phyloP scores from a whole-genome alignment of 2,113 vertebrate genomes.

The Apteryx mantelli region DNA sequence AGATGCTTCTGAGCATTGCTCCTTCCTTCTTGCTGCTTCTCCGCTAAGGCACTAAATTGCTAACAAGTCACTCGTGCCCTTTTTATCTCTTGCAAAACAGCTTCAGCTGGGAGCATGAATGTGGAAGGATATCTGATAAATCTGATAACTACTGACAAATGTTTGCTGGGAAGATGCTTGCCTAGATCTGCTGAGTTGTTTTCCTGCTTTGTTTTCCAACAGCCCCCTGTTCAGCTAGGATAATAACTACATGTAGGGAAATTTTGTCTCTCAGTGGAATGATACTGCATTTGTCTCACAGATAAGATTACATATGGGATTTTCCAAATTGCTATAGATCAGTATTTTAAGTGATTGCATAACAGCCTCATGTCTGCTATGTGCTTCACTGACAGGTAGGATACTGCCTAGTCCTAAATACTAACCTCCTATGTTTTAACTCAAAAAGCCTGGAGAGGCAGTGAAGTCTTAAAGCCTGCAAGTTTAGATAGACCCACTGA shows the following conservation, averaged over 20 bases:
- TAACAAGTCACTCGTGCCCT: neutral
- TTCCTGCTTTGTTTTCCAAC: neutral
- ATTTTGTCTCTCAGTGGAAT: neutral
- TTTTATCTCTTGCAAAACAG: neutral
- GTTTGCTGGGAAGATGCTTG: neutral
- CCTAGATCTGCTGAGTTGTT: neutral
- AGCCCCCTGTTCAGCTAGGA: neutral
- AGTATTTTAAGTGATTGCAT: neutral
- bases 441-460: neutral
- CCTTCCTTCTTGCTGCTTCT: neutral
- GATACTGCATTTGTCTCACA: neutral
- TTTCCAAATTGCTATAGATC: neutral
- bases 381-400: neutral
- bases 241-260: neutral
- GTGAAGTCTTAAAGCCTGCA: neutral
- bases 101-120: neutral
- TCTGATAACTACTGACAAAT: neutral
- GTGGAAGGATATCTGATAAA: neutral
- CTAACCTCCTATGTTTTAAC: neutral
- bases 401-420: neutral
- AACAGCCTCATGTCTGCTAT: neutral
- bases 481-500: neutral
- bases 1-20: neutral
- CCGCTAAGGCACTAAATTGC: neutral
- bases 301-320: neutral